Evolutionary conservation across 2,888 invertebrate species (phyloP).

Genomic region (Anodontia alba): DNA sequence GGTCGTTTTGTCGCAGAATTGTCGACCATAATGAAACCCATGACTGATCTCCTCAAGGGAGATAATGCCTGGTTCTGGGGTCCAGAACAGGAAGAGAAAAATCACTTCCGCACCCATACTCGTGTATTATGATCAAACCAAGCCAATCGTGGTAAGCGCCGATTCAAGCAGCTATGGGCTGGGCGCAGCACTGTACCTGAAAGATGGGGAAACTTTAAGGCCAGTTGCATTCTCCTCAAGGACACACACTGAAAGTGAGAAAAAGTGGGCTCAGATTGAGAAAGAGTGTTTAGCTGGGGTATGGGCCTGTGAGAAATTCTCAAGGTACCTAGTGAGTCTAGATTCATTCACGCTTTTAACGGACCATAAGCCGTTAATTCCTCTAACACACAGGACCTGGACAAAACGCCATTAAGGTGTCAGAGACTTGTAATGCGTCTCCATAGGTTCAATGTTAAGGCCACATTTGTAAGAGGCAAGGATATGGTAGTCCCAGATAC

Average conservation of each 20-base stretch:
- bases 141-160: slow-evolving; percentile 62
- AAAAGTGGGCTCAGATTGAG: slow-evolving; percentile 61
- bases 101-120: slow-evolving; percentile 51
- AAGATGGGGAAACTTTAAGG: slow-evolving; percentile 30
- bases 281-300: slow-evolving; percentile 59
- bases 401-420: slow-evolving; percentile 50
- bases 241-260: slow-evolving; percentile 54
- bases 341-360: slow-evolving; percentile 51
- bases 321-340: slow-evolving; percentile 48
- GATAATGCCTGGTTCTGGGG: slow-evolving; percentile 32
- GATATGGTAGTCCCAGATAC: slow-evolving; percentile 55
- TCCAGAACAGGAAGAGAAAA: slow-evolving; percentile 37
- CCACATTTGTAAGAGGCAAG: slow-evolving; percentile 50
- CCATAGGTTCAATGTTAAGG: slow-evolving; percentile 43
- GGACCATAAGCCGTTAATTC: slow-evolving; percentile 65
- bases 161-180: slow-evolving; percentile 64
- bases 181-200: slow-evolving; percentile 57
- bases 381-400: slow-evolving; percentile 55
- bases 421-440: slow-evolving; percentile 62
- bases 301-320: slow-evolving; percentile 61
- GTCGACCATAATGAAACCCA: slow-evolving; percentile 37
- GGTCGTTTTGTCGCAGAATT: slow-evolving; percentile 41
- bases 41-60: slow-evolving; percentile 48
- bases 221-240: slow-evolving; percentile 64
- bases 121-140: slow-evolving; percentile 62